Percentiles rank a stretch among this genome's conserved stretches.
phyloP scores from a whole-genome alignment of 2,113 vertebrate genomes.

The Uropsilus gracilis region DNA sequence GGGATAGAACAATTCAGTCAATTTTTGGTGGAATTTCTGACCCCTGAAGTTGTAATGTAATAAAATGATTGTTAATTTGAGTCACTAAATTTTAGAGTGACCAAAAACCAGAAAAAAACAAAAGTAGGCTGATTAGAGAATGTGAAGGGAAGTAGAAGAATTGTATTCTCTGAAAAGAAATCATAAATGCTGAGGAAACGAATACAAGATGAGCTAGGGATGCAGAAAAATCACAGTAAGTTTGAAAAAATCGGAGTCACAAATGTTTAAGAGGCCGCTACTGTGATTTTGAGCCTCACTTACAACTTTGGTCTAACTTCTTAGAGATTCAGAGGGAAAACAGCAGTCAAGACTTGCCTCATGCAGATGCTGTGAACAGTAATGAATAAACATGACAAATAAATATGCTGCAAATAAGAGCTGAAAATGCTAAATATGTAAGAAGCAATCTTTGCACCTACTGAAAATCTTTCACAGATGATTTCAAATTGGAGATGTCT shows the following conservation, averaged over 20 bases:
- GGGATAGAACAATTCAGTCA: neutral
- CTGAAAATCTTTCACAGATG: constrained; percentile 48
- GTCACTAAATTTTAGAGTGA: neutral
- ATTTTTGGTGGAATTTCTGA: neutral
- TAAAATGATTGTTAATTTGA: neutral
- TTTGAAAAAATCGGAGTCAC: neutral
- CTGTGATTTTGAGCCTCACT: constrained; percentile 3
- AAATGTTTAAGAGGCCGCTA: constrained; percentile 4
- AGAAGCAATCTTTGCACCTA: constrained; percentile 52
- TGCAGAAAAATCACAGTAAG: neutral
- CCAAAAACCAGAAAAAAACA: neutral
- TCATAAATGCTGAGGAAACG: neutral
- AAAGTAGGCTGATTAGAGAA: neutral
- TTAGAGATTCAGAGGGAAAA: constrained; percentile 5
- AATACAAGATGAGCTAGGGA: constrained; percentile 5
- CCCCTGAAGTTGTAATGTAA: constrained; percentile 30
- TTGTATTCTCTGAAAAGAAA: neutral
- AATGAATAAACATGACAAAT: constrained; percentile 63
- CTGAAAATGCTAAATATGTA: constrained; percentile 51
- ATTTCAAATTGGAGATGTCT: constrained; percentile 59
- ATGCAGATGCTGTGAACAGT: neutral
- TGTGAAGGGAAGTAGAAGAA: neutral
- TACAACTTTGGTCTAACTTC: constrained; percentile 26
- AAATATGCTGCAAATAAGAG: constrained; percentile 40
- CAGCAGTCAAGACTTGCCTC: constrained; percentile 3